Evolutionary conservation across 2,888 invertebrate species (phyloP), one percentile per base, ranked within the genome.

Genomic region (Chaetoderma sp.): DNA sequence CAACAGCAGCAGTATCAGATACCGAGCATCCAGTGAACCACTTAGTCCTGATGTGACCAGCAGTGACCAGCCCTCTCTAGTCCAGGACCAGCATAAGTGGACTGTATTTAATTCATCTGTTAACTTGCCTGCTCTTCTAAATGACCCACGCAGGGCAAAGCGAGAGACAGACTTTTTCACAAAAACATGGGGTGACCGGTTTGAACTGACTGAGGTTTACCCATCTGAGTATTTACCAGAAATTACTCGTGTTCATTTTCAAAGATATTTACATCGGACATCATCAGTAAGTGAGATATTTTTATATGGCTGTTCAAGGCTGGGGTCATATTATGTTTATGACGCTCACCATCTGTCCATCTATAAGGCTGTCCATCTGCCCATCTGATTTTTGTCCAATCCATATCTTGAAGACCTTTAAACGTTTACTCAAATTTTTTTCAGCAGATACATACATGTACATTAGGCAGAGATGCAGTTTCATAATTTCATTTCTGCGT

Each of bases 181-280:
- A 0, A 95, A 95, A 86, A 96, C 96, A 68, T 99, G 98, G 98
- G 98, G 99, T 49, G 97, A 97, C 80, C 90, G 91, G 65, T 99
- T 99, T 87, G 91, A 95, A 23, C 96, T 96, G 70, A 89, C 90
- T 28, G 90, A 91, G 50, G 91, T 96, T 77, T 90, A 91, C 42
- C 91, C 92, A 73, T 93, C 94, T 78, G 91, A 92, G 0, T 92
- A 93, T 85, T 88, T 97, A 75, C 94, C 94, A 44, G 93, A 94
- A 78, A 92, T 98, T 65, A 91, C 91, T 18, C 90, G 91, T 83
- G 90, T 91, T 49, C 94, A 96, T 87, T 97, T 98, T 88, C 93
- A 95, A 76, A 89, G 90, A 32, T 98, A 98, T 86, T 89, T 96
- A 73, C 92, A 92, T 79, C 94, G 92, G 87, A 91, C 84, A 23